Evolutionary conservation across 2,888 invertebrate species (phyloP).

Genomic region (Blastobasis adustella): DNA sequence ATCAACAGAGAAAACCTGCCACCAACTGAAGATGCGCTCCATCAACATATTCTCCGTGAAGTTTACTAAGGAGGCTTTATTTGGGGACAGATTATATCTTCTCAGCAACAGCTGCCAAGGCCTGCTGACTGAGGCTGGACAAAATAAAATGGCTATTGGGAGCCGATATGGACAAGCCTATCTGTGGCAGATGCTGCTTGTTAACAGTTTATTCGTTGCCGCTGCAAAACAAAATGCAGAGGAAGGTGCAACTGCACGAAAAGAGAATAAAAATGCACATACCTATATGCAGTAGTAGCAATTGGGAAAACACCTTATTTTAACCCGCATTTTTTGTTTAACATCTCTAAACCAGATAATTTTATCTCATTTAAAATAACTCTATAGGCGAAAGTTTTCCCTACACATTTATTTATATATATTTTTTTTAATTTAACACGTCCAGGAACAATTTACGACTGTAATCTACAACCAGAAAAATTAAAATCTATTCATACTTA

Average conservation of each 20-base stretch:
- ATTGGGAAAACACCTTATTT: not conserved
- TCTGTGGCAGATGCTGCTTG: no score
- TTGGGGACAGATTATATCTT: no score
- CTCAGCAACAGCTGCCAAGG: no score
- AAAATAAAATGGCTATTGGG: no score
- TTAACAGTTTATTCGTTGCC: not conserved
- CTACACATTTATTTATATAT: not conserved
- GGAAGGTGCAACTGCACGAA: not conserved
- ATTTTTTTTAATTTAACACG: not conserved
- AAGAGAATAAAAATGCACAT: not conserved
- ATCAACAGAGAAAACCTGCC: no score
- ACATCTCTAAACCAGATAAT: not conserved
- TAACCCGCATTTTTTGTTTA: not conserved
- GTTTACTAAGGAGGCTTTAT: no score
- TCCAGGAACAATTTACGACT: not conserved
- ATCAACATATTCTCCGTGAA: no score
- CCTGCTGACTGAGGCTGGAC: no score
- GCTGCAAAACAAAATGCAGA: not conserved
- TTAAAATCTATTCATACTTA: not conserved
- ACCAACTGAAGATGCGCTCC: no score
- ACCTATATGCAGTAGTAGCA: not conserved
- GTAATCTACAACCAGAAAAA: not conserved
- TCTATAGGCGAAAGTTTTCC: not conserved
- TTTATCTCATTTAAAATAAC: not conserved
- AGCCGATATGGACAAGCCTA: no score